Conservation (phyloP, 2,888 invertebrate species). For the Drosophila fungiperda region DNA sequence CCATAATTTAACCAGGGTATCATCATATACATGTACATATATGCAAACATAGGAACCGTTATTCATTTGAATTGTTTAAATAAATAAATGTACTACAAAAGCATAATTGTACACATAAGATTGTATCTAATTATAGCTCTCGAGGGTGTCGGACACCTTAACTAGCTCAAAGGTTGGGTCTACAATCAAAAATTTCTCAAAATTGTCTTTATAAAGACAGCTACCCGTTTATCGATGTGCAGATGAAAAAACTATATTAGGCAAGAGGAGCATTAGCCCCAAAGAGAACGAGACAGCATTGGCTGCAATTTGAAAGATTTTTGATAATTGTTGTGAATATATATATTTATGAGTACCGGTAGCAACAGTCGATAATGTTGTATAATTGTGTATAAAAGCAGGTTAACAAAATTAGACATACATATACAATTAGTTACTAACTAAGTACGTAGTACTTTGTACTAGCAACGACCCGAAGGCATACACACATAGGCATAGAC, state of each 20-base stretch:
- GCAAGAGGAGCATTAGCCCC: constrained; percentile 2
- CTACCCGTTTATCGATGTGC: neutral
- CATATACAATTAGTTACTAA: constrained; percentile 21
- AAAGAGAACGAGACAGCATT: neutral
- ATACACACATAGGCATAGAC: constrained; percentile 10
- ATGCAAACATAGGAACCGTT: neutral
- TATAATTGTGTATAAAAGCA: constrained; percentile 11
- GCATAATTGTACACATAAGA: constrained; percentile 12
- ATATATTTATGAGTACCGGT: neutral
- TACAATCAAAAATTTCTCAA: constrained; percentile 1
- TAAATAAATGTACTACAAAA: constrained; percentile 10
- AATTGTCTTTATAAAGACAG: neutral
- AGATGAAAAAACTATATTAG: neutral
- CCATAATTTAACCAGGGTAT: constrained; percentile 9
- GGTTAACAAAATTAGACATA: constrained; percentile 13
- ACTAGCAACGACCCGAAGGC: constrained; percentile 2
- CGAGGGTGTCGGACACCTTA: neutral
- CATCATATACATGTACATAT: constrained; percentile 15
- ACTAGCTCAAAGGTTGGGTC: neutral
- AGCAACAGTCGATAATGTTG: neutral
- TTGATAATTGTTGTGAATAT: constrained; percentile 2
- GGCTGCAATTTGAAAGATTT: constrained; percentile 2
- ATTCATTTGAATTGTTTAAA: neutral
- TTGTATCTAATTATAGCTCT: constrained; percentile 22
- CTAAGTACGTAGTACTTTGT: constrained; percentile 16